Base-by-base conservation (phyloP, 2,797 vertebrate species). In the Amblyraja radiata region DNA sequence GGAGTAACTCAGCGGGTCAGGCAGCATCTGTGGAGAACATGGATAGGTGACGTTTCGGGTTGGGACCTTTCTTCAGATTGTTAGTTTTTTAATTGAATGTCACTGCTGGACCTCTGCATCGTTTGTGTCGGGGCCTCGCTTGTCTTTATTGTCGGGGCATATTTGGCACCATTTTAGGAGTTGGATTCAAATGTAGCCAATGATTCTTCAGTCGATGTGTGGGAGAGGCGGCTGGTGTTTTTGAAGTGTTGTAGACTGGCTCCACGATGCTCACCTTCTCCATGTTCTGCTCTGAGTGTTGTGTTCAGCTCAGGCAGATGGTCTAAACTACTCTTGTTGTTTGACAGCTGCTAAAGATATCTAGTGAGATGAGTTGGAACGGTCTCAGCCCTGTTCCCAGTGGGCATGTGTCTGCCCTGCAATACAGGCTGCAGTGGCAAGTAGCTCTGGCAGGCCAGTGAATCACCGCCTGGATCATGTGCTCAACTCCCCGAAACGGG, bases 301-400 rank as follows among this genome's bases (percentile, higher is more conserved):
- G 32, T 32, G 32, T 88, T 32, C 84, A 68, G 14, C 13, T 32
- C 61, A 18, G 63, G 18, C n/a, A 88, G 84, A 88, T 88, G 63
- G n/a, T 88, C 2, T n/a, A 32, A 78, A 36, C 11, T 36, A 14
- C n/a, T 78, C 77, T 78, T 32, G 61, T 86, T 86, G 83, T 88
- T 88, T 88, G 84, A 88, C 84, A 68, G 84, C 84, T 88, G 84
- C n/a, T 65, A 68, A 88, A 68, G 61, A 68, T 88, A 63, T 68
- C 68, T 65, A 63, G 61, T 88, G 61, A 68, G 36, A 7, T 88
- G 61, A 88, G 84, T 65, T 88, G 84, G 84, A 88, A 88, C n/a
- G 8, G 63, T 88, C 63, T 88, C 84, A 88, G 32, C 18, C 84
- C n/a, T 32, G 84, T 68, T 88, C 61, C 61, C 84, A 68, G 2